A percentile compares a stretch with the other conserved stretches of the same genome.
Conservation (phyloP, 2,113 vertebrate species). For the Oxyruncus cristatus region DNA sequence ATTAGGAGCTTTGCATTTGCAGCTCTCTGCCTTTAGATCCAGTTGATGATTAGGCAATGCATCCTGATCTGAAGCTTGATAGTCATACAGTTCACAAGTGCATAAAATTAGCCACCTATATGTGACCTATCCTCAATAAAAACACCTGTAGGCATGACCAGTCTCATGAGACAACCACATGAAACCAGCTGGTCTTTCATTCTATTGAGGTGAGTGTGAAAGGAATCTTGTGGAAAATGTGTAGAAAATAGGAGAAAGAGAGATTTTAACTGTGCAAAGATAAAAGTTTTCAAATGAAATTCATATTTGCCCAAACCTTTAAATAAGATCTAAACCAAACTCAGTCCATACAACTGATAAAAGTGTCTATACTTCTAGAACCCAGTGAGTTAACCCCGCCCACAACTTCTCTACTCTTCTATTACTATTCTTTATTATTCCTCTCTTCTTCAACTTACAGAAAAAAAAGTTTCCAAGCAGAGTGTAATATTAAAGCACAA, state of each 20-base stretch:
- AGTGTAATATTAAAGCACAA: not conserved
- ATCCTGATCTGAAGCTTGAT: not conserved
- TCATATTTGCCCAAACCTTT: not conserved
- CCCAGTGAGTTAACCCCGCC: not conserved
- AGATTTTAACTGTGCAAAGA: not conserved
- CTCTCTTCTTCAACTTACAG: not conserved
- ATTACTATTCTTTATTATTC: not conserved
- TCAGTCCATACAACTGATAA: not conserved
- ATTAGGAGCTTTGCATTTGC: not conserved
- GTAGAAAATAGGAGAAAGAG: not conserved
- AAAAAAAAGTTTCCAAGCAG: not conserved
- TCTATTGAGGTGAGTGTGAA: not conserved
- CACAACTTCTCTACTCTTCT: not conserved
- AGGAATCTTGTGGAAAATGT: not conserved
- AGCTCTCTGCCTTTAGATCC: not conserved
- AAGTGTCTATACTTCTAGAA: not conserved
- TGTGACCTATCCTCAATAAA: not conserved
- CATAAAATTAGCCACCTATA: not conserved
- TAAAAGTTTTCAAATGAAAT: not conserved
- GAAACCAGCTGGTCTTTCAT: not conserved
- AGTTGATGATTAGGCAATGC: not conserved
- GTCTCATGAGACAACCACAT: not conserved
- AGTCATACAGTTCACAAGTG: not conserved
- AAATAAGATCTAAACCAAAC: not conserved
- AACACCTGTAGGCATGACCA: not conserved